Conservation (phyloP, 2,113 vertebrate species). For the Seriola quinqueradiata region DNA sequence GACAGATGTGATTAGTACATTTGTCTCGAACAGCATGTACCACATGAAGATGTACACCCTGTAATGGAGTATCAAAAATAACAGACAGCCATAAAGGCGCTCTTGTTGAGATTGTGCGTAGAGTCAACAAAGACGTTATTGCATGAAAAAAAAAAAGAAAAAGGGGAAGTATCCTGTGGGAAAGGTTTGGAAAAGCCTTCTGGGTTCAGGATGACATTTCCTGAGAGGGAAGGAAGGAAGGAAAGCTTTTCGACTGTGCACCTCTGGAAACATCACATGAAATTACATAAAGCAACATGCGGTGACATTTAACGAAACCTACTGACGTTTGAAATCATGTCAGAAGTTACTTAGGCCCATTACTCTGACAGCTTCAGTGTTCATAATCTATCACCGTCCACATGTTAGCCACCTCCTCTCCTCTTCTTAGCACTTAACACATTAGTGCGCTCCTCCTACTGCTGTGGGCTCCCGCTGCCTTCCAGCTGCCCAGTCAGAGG, state of each 20-base stretch:
- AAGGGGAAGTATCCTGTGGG: conserved; percentile 2
- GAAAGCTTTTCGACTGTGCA: background rate
- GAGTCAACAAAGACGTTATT: conserved; percentile 3
- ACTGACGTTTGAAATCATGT: conserved; percentile 10
- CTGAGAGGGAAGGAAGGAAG: background rate
- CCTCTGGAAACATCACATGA: conserved; percentile 25
- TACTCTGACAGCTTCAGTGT: conserved; percentile 5
- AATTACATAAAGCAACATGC: conserved; percentile 18
- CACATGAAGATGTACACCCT: conserved; percentile 9
- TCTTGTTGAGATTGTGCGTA: conserved; percentile 7
- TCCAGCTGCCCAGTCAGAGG: conserved; percentile 29
- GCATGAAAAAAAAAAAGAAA: conserved; percentile 9
- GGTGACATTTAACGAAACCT: background rate
- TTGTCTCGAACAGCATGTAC: conserved; percentile 12
- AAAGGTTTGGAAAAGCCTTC: conserved; percentile 11
- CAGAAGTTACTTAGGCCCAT: conserved; percentile 1
- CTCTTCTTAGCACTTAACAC: conserved; percentile 12
- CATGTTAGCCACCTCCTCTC: conserved; percentile 14
- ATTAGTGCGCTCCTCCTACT: background rate
- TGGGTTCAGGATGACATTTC: conserved; percentile 14
- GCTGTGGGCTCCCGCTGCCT: conserved; percentile 26
- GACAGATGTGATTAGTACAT: conserved; percentile 17
- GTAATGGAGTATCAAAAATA: conserved; percentile 21
- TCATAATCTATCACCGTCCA: conserved; percentile 21
- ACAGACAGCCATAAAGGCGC: conserved; percentile 13